A percentile compares a stretch with the other conserved stretches of the same genome.
These are phyloP conservation scores for Eupithecia dodoneata DNA, from an alignment of 2,888 invertebrate species.

Conservation along the genomic window DNA sequence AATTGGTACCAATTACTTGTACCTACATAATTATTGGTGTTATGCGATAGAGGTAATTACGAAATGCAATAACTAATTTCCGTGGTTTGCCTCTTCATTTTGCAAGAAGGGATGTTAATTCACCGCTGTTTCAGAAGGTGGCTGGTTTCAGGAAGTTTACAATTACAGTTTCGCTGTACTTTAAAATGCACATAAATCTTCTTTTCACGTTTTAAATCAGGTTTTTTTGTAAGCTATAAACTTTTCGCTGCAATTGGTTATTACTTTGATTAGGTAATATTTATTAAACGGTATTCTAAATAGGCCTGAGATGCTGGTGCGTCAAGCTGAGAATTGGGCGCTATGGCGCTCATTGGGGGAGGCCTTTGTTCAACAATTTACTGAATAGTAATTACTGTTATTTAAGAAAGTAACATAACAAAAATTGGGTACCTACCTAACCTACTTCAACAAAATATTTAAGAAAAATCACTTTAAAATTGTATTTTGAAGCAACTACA, in stretches of 20 bases:
- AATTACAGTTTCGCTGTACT: not conserved
- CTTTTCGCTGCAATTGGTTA: not conserved
- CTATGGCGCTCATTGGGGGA: no score
- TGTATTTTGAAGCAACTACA: not conserved
- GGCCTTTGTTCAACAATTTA: no score
- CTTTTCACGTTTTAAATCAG: not conserved
- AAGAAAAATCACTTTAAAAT: not conserved
- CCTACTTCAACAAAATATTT: not conserved
- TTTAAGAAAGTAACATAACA: not conserved
- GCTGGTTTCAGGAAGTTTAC: conserved; percentile 21
- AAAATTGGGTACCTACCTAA: not conserved
- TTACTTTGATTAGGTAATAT: not conserved
- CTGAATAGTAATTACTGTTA: not conserved
- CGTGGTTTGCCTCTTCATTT: conserved; percentile 35
- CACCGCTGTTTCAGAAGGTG: conserved; percentile 36
- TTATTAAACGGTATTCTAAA: no score
- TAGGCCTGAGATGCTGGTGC: no score
- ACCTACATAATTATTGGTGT: conserved; percentile 16
- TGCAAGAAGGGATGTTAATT: conserved; percentile 54
- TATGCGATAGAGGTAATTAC: conserved; percentile 28
- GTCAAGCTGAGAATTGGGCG: no score
- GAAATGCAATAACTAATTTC: conserved; percentile 24
- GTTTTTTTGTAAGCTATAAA: not conserved
- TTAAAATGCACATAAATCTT: not conserved
- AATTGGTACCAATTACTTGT: not conserved